Conservation (phyloP, 2,888 invertebrate genomes). For the Lypha dubia region DNA sequence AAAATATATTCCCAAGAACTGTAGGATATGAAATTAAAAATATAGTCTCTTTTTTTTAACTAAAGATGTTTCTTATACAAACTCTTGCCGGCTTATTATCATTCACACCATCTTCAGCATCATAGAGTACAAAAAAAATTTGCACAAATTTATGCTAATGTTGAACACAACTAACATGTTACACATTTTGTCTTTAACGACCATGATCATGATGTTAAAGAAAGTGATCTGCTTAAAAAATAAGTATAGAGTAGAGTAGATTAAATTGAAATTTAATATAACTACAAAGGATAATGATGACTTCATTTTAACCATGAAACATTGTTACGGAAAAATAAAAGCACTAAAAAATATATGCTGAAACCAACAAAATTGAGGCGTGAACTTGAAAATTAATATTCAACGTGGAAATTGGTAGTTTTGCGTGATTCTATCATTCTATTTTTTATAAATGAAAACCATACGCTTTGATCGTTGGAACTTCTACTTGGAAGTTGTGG, state of each 20-base stretch:
- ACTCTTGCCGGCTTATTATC: slow-evolving; percentile 22
- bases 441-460: neutral
- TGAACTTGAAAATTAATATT: slow-evolving; percentile 79
- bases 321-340: neutral
- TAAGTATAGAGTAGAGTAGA: slow-evolving; percentile 22
- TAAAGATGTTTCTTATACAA: no score
- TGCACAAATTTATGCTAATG: slow-evolving; percentile 81
- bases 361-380: slow-evolving; percentile 75
- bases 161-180: slow-evolving; percentile 81
- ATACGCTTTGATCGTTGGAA: slow-evolving; percentile 4
- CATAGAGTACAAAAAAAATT: slow-evolving; percentile 9
- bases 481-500: slow-evolving; percentile 1
- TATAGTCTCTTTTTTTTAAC: neutral
- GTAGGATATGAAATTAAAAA: neutral
- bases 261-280: slow-evolving; percentile 63
- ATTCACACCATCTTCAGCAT: slow-evolving; percentile 15
- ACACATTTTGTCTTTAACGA: slow-evolving; percentile 76
- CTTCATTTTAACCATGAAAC: slow-evolving; percentile 20
- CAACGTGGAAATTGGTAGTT: slow-evolving; percentile 46
- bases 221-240: slow-evolving; percentile 44
- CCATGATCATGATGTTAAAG: slow-evolving; percentile 40
- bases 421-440: slow-evolving; percentile 63
- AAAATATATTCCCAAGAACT: neutral
- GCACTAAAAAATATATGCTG: no score
- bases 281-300: slow-evolving; percentile 59